A percentile compares a stretch with the other conserved stretches of the same genome.
These are phyloP conservation scores for Stegodyphus mimosarum DNA, from an alignment of 1,140 invertebrate species.

Conservation along the genomic window DNA sequence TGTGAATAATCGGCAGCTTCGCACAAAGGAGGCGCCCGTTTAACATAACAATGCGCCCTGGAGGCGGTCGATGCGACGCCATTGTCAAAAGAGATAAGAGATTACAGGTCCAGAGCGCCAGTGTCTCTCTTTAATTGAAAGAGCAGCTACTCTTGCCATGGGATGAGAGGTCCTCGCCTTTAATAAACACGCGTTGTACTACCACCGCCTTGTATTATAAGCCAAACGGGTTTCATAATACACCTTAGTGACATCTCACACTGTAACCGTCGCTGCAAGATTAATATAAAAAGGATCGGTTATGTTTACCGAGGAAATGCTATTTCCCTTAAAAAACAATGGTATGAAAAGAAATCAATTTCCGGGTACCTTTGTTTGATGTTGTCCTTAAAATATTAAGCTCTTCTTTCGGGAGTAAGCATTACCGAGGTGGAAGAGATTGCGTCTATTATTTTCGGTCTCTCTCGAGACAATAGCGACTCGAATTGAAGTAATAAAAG, in stretches of 20 bases:
- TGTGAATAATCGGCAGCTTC: conserved; percentile 17
- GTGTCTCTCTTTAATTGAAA: conserved; percentile 44
- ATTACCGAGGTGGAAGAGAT: background rate
- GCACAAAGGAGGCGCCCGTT: conserved; percentile 10
- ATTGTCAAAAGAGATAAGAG: conserved; percentile 40
- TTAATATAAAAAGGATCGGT: conserved; percentile 35
- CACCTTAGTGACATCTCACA: background rate
- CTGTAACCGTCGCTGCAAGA: background rate
- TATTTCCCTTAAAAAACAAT: background rate
- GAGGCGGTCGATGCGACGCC: conserved; percentile 12
- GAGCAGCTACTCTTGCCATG: conserved; percentile 21
- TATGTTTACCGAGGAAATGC: conserved; percentile 1
- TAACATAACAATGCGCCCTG: conserved; percentile 28
- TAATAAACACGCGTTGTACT: conserved; percentile 15
- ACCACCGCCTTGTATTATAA: too few relatives aligned
- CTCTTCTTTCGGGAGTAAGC: conserved; percentile 14
- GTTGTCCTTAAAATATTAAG: conserved; percentile 33
- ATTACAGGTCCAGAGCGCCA: conserved; percentile 17
- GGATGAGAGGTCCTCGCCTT: background rate
- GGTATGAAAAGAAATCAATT: conserved; percentile 33
- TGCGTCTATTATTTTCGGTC: background rate
- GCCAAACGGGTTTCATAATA: too few relatives aligned
- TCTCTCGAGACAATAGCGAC: background rate
- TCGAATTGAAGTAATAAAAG: background rate
- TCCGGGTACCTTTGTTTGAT: background rate